Evolutionary conservation across 2,113 vertebrate species (phyloP).

Genomic region (Symphodus melops): DNA sequence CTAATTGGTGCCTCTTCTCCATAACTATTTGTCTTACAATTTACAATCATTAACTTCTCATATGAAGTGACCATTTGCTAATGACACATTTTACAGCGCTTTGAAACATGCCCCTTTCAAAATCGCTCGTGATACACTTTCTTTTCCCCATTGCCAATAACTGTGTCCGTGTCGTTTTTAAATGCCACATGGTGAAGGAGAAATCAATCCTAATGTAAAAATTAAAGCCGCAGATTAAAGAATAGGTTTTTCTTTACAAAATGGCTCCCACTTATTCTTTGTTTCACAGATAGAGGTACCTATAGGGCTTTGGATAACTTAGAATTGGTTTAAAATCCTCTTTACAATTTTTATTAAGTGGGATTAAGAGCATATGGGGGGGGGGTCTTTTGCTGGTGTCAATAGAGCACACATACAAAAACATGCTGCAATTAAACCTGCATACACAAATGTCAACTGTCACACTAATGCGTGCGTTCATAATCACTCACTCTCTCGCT

Average conservation of each 20-base stretch:
- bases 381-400: constrained; percentile 76
- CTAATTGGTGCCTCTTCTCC: constrained; percentile 57
- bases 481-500: constrained; percentile 39
- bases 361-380: constrained; percentile 34
- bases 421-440: constrained; percentile 59
- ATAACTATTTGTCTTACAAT: constrained; percentile 37
- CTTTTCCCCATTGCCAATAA: constrained; percentile 41
- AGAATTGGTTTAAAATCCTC: constrained; percentile 80
- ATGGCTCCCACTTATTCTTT: constrained; percentile 78
- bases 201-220: constrained; percentile 65
- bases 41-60: constrained; percentile 54
- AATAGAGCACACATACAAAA: constrained; percentile 67
- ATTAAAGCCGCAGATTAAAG: constrained; percentile 76
- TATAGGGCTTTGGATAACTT: constrained; percentile 77
- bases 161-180: constrained; percentile 55
- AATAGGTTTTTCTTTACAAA: constrained; percentile 75
- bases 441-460: constrained; percentile 61
- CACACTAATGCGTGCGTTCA: constrained; percentile 65
- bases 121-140: constrained; percentile 24
- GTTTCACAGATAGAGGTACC: constrained; percentile 82
- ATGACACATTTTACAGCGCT: constrained; percentile 51
- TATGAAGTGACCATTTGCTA: constrained; percentile 61
- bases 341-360: constrained; percentile 68
- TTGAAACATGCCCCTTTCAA: constrained; percentile 38
- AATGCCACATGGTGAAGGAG: constrained; percentile 62